phyloP scores from a whole-genome alignment of 2,113 vertebrate genomes.

The Ciconia boyciana region DNA sequence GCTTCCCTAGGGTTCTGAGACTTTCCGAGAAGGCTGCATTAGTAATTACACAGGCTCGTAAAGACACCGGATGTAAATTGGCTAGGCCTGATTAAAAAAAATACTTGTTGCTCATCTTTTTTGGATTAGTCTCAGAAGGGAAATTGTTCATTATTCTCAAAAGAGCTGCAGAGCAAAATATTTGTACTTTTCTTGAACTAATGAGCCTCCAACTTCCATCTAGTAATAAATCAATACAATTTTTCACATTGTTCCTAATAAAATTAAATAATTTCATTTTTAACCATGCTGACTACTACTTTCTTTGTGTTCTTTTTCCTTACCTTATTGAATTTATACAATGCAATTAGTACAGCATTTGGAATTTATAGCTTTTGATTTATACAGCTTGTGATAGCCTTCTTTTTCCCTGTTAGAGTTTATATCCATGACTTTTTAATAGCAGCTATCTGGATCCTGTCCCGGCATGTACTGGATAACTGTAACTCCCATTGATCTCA shows the following conservation, averaged over 20 bases:
- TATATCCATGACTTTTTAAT: neutral
- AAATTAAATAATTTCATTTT: neutral
- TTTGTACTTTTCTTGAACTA: neutral
- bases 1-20: neutral
- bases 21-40: neutral
- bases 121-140: neutral
- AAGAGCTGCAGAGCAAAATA: neutral
- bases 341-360: slow-evolving; percentile 8
- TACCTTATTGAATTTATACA: slow-evolving; percentile 23
- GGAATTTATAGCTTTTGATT: slow-evolving; percentile 9
- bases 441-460: neutral
- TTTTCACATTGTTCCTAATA: slow-evolving; percentile 1
- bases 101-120: neutral
- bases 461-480: neutral
- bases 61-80: neutral
- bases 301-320: neutral
- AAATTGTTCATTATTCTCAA: neutral
- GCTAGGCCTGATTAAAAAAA: neutral
- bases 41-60: neutral
- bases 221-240: neutral
- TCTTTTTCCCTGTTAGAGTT: neutral
- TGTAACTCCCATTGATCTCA: neutral
- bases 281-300: neutral
- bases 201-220: neutral
- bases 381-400: neutral